A percentile compares a stretch with the other conserved stretches of the same genome.
Conservation (phyloP, 1,140 invertebrate genomes). For the Oreohelix idahoensis region DNA sequence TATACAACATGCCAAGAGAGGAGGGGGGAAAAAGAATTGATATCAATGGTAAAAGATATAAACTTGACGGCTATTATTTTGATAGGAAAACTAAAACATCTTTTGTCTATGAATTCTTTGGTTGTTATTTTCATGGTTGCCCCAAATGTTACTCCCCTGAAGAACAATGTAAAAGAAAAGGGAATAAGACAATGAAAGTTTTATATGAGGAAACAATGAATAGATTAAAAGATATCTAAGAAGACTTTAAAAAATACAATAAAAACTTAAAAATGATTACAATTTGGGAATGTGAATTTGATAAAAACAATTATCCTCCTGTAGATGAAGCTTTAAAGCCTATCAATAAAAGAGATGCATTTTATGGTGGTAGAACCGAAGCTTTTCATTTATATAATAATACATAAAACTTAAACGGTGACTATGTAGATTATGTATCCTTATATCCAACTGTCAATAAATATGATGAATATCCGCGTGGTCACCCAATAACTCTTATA, state of each 20-base stretch:
- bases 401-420: neutral
- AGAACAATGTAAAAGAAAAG: no score
- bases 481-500: neutral
- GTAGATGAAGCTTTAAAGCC: neutral
- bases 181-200: no score
- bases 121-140: slow-evolving; percentile 3
- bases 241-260: neutral
- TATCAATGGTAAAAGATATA: neutral
- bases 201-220: neutral
- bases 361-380: neutral
- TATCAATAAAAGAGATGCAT: neutral
- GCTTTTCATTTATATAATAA: slow-evolving; percentile 2
- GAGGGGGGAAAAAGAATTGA: neutral
- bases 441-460: neutral
- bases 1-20: no score
- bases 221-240: neutral
- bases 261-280: neutral
- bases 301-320: no score
- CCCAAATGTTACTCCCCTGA: no score
- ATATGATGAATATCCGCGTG: neutral
- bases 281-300: neutral
- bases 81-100: neutral
- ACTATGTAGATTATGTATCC: neutral
- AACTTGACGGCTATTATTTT: neutral
- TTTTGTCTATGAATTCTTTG: neutral